Conservation (phyloP, 2,113 vertebrate genomes). For the Engraulis encrasicolus region DNA sequence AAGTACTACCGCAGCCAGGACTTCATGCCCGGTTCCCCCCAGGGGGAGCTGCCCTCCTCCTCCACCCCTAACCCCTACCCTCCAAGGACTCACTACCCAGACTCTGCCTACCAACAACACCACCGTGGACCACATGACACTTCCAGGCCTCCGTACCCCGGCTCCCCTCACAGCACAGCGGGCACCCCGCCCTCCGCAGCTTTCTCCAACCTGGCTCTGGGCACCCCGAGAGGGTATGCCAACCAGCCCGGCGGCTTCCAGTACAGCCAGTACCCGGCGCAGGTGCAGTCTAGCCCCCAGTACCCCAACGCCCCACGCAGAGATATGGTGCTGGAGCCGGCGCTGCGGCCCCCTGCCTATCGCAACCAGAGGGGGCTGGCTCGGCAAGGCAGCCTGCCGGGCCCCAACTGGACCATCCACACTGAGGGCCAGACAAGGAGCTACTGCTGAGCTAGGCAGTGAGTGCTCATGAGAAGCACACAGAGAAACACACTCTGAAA, state of each 20-base stretch:
- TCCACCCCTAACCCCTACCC: slow-evolving; percentile 53
- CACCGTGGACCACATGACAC: slow-evolving; percentile 35
- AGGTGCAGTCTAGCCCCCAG: slow-evolving; percentile 52
- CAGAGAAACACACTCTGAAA: neutral
- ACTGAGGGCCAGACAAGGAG: slow-evolving; percentile 79
- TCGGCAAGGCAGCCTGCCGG: slow-evolving; percentile 67
- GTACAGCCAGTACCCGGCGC: slow-evolving; percentile 50
- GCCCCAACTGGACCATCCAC: slow-evolving; percentile 78
- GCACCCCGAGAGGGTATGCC: slow-evolving; percentile 47
- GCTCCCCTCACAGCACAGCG: slow-evolving; percentile 40
- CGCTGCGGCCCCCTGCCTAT: slow-evolving; percentile 56
- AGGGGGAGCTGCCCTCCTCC: slow-evolving; percentile 47
- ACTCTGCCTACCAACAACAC: slow-evolving; percentile 44
- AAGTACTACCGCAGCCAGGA: slow-evolving; percentile 62
- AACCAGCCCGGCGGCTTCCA: slow-evolving; percentile 24
- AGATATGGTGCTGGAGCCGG: slow-evolving; percentile 60
- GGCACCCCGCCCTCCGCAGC: slow-evolving; percentile 44
- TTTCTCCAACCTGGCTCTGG: slow-evolving; percentile 51
- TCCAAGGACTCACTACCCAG: slow-evolving; percentile 47
- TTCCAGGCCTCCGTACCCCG: slow-evolving; percentile 37
- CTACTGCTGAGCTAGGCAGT: slow-evolving; percentile 73
- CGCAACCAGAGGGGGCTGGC: slow-evolving; percentile 56
- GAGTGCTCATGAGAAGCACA: slow-evolving; percentile 20
- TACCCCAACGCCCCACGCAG: slow-evolving; percentile 73
- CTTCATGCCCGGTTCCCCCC: slow-evolving; percentile 41